phyloP scores from a whole-genome alignment of 2,113 vertebrate species.

The Scortum barcoo region DNA sequence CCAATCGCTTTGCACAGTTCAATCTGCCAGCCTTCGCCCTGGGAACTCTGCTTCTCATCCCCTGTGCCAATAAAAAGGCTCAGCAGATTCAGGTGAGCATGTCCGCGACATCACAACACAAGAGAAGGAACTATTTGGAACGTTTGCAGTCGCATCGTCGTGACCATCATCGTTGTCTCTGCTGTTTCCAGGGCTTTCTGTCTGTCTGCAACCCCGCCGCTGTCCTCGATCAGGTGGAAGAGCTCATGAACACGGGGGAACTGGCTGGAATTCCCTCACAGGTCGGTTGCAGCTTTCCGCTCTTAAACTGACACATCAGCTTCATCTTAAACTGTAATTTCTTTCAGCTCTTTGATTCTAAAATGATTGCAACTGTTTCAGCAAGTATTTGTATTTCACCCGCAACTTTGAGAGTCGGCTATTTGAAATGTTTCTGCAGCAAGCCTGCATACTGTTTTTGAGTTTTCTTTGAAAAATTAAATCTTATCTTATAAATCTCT shows the following conservation, averaged over 20 bases:
- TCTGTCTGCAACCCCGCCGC: constrained; percentile 80
- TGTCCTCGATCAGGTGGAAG: constrained; percentile 90
- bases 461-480: too few species aligned
- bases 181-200: constrained; percentile 87
- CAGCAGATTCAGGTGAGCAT: constrained; percentile 90
- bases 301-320: not conserved
- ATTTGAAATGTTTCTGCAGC: not conserved
- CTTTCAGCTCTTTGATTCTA: not conserved
- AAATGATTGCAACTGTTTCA: not conserved
- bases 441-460: too few species aligned
- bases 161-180: not conserved
- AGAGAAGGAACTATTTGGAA: not conserved
- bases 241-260: constrained; percentile 89
- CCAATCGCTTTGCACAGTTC: constrained; percentile 91
- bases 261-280: constrained; percentile 90
- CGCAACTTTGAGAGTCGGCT: not conserved
- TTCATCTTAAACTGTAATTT: not conserved
- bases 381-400: not conserved
- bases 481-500: too few species aligned
- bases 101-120: not conserved
- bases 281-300: constrained; percentile 77
- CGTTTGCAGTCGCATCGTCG: too few species aligned
- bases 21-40: constrained; percentile 90
- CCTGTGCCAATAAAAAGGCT: constrained; percentile 86
- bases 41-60: constrained; percentile 92